These are phyloP conservation scores for Dasyornis broadbenti DNA, from an alignment of 2,113 vertebrate species.

Conservation along the genomic window DNA sequence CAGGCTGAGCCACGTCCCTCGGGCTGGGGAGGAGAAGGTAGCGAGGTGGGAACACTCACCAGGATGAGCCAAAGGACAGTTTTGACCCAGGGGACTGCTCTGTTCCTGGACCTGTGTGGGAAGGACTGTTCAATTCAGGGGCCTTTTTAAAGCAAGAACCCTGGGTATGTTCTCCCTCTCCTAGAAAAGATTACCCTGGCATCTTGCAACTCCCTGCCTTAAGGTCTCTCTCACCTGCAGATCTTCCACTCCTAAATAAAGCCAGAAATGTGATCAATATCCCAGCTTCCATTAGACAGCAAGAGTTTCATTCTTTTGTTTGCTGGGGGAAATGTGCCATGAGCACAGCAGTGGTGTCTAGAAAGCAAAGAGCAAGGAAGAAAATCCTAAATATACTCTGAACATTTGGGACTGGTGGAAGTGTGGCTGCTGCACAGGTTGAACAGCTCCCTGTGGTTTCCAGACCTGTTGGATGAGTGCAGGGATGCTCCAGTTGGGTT, in stretches of 20 bases:
- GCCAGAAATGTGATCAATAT: not conserved
- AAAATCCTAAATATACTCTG: not conserved
- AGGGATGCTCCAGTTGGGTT: not conserved
- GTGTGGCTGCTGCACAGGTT: rapidly evolving
- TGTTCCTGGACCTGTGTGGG: rapidly evolving
- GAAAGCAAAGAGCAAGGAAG: not conserved
- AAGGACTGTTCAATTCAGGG: not conserved
- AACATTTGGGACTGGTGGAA: not conserved
- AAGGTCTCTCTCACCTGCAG: not conserved
- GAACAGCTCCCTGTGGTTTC: not conserved
- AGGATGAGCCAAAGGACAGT: rapidly evolving
- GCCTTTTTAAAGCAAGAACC: not conserved
- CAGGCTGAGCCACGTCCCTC: not conserved
- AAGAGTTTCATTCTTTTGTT: not conserved
- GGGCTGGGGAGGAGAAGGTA: not conserved
- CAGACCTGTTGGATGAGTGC: not conserved
- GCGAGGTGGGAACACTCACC: not conserved
- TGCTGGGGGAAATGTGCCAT: not conserved
- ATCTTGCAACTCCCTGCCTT: not conserved
- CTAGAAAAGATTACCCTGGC: too few species aligned
- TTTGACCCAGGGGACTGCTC: not conserved
- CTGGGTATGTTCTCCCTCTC: not conserved
- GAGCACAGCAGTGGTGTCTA: not conserved
- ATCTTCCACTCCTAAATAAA: not conserved
- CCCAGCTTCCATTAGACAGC: not conserved